phyloP scores from a whole-genome alignment of 1,140 invertebrate genomes.

The Drosophila pachea region DNA sequence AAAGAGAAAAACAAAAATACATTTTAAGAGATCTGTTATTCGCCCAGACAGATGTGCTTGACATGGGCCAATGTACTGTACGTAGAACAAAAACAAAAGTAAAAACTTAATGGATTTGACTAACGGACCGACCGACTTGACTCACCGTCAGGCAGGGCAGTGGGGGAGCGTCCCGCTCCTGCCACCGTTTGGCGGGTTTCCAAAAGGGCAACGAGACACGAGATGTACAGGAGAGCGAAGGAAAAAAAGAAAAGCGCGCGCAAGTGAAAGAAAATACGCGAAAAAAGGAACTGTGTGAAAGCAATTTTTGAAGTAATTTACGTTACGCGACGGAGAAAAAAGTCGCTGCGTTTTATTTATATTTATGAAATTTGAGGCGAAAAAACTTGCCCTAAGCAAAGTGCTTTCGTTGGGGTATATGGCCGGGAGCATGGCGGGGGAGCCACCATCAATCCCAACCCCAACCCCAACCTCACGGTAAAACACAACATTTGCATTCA shows the following conservation, averaged over 20 bases:
- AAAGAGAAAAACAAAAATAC: slow-evolving; percentile 9
- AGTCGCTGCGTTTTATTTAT: slow-evolving; percentile 42
- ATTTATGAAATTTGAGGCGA: slow-evolving; percentile 36
- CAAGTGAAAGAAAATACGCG: slow-evolving; percentile 18
- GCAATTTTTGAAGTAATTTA: slow-evolving; percentile 68
- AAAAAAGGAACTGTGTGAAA: slow-evolving; percentile 51
- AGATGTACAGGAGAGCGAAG: background rate
- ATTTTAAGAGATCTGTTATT: slow-evolving; percentile 31
- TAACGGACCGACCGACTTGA: slow-evolving; percentile 48
- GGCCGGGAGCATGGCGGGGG: background rate
- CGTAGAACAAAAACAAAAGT: slow-evolving; percentile 52
- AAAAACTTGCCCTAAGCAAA: slow-evolving; percentile 55
- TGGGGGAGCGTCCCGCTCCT: background rate
- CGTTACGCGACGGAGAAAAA: slow-evolving; percentile 47
- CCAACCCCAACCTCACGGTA: slow-evolving; percentile 1
- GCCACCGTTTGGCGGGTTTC: slow-evolving; percentile 52
- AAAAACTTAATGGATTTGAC: slow-evolving; percentile 74
- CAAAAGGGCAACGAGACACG: slow-evolving; percentile 62
- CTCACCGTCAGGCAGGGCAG: slow-evolving; percentile 7
- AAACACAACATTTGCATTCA: slow-evolving; percentile 56
- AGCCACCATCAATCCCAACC: background rate
- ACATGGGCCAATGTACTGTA: slow-evolving; percentile 56
- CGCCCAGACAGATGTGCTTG: slow-evolving; percentile 29
- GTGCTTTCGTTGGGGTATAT: slow-evolving; percentile 15
- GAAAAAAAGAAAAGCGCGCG: slow-evolving; percentile 17